These are phyloP conservation scores for Prolemur simus DNA, from an alignment of 2,113 vertebrate genomes.

Conservation along the genomic window DNA sequence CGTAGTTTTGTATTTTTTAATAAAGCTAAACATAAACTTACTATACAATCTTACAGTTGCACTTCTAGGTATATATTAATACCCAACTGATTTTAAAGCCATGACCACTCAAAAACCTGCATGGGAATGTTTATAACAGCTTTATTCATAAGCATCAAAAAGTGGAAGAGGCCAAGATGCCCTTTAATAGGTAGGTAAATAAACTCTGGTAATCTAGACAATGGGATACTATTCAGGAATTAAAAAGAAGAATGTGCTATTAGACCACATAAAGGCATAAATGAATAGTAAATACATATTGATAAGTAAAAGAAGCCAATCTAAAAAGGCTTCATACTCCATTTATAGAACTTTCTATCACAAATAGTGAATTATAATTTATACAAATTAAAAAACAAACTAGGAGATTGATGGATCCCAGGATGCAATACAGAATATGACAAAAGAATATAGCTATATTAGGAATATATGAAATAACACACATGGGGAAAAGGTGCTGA, in stretches of 20 bases:
- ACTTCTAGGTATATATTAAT: not conserved
- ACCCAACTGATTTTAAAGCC: not conserved
- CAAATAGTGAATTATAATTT: not conserved
- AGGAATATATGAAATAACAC: not conserved
- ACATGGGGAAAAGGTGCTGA: not conserved
- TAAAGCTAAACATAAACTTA: not conserved
- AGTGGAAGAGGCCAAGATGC: not conserved
- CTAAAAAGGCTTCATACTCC: not conserved
- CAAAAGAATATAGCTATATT: not conserved
- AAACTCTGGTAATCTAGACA: not conserved
- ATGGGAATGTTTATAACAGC: not conserved
- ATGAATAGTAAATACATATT: not conserved
- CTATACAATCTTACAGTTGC: not conserved
- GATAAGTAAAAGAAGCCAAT: not conserved
- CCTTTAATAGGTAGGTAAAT: not conserved
- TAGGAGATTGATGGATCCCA: not conserved
- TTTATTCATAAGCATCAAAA: not conserved
- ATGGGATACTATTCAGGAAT: not conserved
- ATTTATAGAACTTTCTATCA: not conserved
- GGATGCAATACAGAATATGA: not conserved
- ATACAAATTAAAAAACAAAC: not conserved
- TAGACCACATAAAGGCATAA: not conserved
- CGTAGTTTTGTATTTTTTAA: not conserved
- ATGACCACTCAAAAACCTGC: not conserved
- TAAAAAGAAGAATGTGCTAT: not conserved